These are phyloP conservation scores for Cryptus viduatorius DNA, from an alignment of 2,888 invertebrate genomes.

Conservation along the genomic window DNA sequence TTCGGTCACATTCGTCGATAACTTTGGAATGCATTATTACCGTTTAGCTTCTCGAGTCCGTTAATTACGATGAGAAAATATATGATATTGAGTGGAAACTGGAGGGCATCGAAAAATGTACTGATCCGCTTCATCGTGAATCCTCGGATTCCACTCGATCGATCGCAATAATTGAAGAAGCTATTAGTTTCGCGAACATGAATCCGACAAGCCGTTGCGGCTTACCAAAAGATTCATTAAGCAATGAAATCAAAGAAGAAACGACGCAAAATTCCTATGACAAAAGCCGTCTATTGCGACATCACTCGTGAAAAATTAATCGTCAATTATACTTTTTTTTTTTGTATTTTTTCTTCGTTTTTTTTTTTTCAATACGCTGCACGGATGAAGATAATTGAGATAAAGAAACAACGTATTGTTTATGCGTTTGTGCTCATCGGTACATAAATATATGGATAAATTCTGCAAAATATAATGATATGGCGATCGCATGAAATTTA, in stretches of 20 bases:
- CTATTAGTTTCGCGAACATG: not conserved
- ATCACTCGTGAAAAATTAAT: slow-evolving; percentile 61
- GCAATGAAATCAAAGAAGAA: not conserved
- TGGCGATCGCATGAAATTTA: slow-evolving; percentile 75
- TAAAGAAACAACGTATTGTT: slow-evolving; percentile 80
- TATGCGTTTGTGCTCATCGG: slow-evolving; percentile 57
- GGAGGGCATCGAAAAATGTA: slow-evolving; percentile 36
- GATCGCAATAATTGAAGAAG: slow-evolving; percentile 12
- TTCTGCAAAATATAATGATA: slow-evolving; percentile 83
- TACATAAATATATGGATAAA: slow-evolving; percentile 79
- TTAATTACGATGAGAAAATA: slow-evolving; percentile 58
- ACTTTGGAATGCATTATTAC: slow-evolving; percentile 68
- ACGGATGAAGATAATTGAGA: slow-evolving; percentile 77
- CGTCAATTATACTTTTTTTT: slow-evolving; percentile 73
- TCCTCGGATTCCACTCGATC: slow-evolving; percentile 35
- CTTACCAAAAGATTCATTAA: not conserved
- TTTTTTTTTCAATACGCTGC: slow-evolving; percentile 72
- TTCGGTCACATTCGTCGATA: slow-evolving; percentile 52
- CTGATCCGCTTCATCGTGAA: not conserved
- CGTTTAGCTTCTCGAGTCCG: slow-evolving; percentile 49
- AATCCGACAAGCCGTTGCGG: slow-evolving; percentile 2
- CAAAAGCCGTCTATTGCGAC: slow-evolving; percentile 58
- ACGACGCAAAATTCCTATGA: slow-evolving; percentile 22
- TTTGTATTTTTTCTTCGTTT: not conserved
- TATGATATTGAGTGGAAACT: slow-evolving; percentile 44